A percentile compares a stretch with the other conserved stretches of the same genome.
These are phyloP conservation scores for Eristalis arbustorum DNA, from an alignment of 2,888 invertebrate species.

Conservation along the genomic window DNA sequence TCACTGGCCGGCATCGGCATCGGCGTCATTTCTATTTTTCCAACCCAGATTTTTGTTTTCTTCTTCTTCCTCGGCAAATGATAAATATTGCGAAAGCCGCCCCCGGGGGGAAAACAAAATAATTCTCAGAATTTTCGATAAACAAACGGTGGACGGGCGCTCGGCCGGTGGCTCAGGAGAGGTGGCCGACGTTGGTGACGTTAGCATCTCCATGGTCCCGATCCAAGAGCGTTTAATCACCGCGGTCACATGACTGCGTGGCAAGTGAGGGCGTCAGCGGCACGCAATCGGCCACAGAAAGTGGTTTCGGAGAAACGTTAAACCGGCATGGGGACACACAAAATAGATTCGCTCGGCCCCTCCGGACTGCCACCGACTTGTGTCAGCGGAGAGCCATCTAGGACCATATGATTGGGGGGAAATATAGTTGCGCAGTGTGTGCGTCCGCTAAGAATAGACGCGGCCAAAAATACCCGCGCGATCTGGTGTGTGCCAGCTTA, in stretches of 20 bases:
- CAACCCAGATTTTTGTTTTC: background rate
- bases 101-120: background rate
- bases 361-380: conserved; percentile 11
- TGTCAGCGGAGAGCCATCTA: conserved; percentile 31
- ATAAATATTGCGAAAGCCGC: conserved; percentile 26
- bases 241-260: conserved; percentile 34
- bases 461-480: conserved; percentile 45
- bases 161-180: background rate
- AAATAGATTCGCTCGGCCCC: conserved; percentile 23
- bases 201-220: background rate
- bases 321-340: conserved; percentile 19
- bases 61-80: conserved; percentile 15
- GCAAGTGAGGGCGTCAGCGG: background rate
- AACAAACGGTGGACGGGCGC: background rate
- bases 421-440: background rate
- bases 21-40: conserved; percentile 42
- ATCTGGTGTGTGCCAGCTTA: conserved; percentile 10
- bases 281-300: conserved; percentile 26
- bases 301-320: conserved; percentile 10
- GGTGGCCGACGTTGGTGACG: conserved; percentile 25
- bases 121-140: background rate
- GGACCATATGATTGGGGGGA: conserved; percentile 18
- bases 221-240: background rate
- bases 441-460: conserved; percentile 46
- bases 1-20: background rate